Percentiles rank a stretch among this genome's conserved stretches.
Evolutionary conservation across 2,113 vertebrate genomes (phyloP).

Genomic region (Coreoperca whiteheadi): DNA sequence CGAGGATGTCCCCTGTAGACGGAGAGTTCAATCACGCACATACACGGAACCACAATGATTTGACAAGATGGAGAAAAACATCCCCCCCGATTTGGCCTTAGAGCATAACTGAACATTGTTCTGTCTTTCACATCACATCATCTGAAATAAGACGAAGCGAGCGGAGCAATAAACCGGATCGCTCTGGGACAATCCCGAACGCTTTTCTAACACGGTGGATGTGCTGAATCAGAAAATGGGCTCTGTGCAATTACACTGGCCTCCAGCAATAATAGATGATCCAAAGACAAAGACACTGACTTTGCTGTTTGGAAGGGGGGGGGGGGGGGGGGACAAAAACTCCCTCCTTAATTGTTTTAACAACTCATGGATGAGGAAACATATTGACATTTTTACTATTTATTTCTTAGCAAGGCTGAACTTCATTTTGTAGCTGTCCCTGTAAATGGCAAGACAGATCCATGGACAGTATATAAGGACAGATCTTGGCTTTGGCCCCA

Average conservation of each 20-base stretch:
- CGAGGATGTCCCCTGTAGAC: conserved; percentile 17
- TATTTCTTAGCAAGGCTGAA: conserved; percentile 21
- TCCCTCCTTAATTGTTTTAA: conserved; percentile 35
- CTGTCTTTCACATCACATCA: conserved; percentile 41
- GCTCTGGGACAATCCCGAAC: conserved; percentile 63
- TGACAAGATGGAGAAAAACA: conserved; percentile 27
- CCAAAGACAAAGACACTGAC: conserved; percentile 47
- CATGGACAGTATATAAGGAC: too few relatives aligned
- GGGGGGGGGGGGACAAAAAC: background rate
- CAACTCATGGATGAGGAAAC: conserved; percentile 32
- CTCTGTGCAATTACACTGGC: conserved; percentile 46
- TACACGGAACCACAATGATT: conserved; percentile 11
- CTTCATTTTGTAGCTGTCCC: conserved; percentile 18
- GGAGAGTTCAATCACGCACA: background rate
- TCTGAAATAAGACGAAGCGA: conserved; percentile 56
- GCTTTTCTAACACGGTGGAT: conserved; percentile 61
- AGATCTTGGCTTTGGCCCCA: background rate
- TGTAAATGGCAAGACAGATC: conserved; percentile 10
- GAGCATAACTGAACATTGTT: conserved; percentile 34
- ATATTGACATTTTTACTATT: conserved; percentile 26
- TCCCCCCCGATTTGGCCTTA: conserved; percentile 30
- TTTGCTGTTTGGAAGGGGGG: conserved; percentile 15
- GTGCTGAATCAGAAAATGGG: conserved; percentile 67
- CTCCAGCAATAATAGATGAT: conserved; percentile 50
- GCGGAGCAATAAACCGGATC: conserved; percentile 53